Percentiles rank a stretch among this genome's conserved stretches.
These are phyloP conservation scores for Corythornis leucogaster DNA, from an alignment of 2,797 vertebrate species.

Conservation along the genomic window DNA sequence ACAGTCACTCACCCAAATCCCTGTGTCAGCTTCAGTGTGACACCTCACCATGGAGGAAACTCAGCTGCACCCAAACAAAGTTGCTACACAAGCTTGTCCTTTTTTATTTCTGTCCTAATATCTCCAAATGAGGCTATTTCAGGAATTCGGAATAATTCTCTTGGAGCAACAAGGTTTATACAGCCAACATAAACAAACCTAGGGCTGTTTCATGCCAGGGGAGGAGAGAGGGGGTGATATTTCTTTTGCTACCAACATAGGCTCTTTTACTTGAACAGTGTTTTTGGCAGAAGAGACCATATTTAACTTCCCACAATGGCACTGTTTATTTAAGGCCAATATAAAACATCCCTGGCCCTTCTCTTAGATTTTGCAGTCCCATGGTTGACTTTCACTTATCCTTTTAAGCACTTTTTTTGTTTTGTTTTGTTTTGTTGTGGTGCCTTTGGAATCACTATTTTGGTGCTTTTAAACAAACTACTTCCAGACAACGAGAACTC, in stretches of 20 bases:
- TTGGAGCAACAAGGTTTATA: slow-evolving; percentile 50
- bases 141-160: slow-evolving; percentile 42
- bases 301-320: slow-evolving; percentile 69
- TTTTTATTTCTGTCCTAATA: neutral
- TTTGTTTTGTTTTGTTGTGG: neutral
- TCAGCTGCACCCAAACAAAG: neutral
- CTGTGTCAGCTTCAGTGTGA: neutral
- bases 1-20: neutral
- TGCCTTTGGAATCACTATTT: slow-evolving; percentile 8
- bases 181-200: slow-evolving; percentile 60
- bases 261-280: slow-evolving; percentile 31
- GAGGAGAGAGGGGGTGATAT: slow-evolving; percentile 1
- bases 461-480: neutral
- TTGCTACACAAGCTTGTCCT: rapidly evolving
- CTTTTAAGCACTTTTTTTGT: slow-evolving; percentile 61
- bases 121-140: slow-evolving; percentile 34
- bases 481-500: neutral
- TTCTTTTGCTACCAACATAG: slow-evolving; percentile 50
- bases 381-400: slow-evolving; percentile 22
- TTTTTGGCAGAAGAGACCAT: slow-evolving; percentile 62
- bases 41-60: neutral
- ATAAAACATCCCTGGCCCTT: slow-evolving; percentile 52
- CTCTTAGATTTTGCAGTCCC: slow-evolving; percentile 35
- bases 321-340: slow-evolving; percentile 66
- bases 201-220: slow-evolving; percentile 38